Conservation (phyloP, 2,888 invertebrate species). For the Dolomedes plantarius region DNA sequence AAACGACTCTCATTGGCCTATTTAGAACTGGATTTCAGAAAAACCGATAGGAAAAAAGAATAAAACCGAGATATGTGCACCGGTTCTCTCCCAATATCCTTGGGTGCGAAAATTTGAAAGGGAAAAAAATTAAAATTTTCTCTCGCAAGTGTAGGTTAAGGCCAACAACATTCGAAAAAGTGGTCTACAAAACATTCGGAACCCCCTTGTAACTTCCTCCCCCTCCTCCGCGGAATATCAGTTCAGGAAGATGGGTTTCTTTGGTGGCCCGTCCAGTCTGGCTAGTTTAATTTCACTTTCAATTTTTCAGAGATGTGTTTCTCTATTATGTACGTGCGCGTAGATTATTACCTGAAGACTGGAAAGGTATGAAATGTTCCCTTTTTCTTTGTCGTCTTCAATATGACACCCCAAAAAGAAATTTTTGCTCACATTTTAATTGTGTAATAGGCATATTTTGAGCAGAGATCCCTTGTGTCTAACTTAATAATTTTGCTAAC, state of each 20-base stretch:
- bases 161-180: constrained; percentile 63
- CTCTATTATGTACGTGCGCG: neutral
- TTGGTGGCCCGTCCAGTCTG: neutral
- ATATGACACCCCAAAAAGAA: no score
- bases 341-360: neutral
- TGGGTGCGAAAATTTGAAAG: constrained; percentile 51
- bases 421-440: no score
- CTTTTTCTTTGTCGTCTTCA: no score
- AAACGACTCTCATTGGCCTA: constrained; percentile 49
- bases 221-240: neutral
- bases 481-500: no score
- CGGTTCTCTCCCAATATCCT: constrained; percentile 65
- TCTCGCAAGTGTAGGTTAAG: constrained; percentile 64
- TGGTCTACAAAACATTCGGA: constrained; percentile 23
- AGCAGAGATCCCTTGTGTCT: no score
- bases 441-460: no score
- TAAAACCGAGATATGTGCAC: constrained; percentile 36
- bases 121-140: constrained; percentile 50
- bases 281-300: constrained; percentile 37
- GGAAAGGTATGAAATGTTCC: no score
- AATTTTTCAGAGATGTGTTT: neutral
- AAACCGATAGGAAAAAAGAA: constrained; percentile 36
- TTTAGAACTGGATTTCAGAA: constrained; percentile 66
- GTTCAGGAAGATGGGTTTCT: neutral
- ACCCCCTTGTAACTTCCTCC: constrained; percentile 2